phyloP scores from a whole-genome alignment of 2,888 invertebrate species.

The Lepidocyrtinus sp. region DNA sequence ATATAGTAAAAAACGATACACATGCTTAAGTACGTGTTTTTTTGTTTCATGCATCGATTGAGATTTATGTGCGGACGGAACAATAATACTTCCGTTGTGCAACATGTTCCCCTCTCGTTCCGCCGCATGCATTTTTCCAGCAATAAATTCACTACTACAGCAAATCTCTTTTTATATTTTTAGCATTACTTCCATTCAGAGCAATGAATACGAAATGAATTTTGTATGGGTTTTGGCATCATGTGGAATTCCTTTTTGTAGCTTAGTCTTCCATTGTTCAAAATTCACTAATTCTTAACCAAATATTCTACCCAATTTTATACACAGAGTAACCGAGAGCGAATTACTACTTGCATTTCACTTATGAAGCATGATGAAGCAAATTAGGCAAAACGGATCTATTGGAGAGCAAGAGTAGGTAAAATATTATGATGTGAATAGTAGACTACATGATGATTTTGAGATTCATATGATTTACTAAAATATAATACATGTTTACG shows the following conservation, averaged over 20 bases:
- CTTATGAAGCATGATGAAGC: too few relatives aligned
- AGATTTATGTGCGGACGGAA: conserved; percentile 35
- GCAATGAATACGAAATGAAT: background rate
- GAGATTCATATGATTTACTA: too few relatives aligned
- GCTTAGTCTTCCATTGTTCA: background rate
- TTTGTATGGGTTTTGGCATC: conserved; percentile 22
- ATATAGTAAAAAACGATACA: background rate
- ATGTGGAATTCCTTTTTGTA: conserved; percentile 44
- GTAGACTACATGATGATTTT: too few relatives aligned
- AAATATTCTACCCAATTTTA: too few relatives aligned
- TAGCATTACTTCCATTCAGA: background rate
- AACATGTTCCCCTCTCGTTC: conserved; percentile 7
- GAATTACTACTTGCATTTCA: too few relatives aligned
- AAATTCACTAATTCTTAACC: too few relatives aligned
- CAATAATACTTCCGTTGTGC: conserved; percentile 44
- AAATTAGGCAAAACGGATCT: too few relatives aligned
- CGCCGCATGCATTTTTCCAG: background rate
- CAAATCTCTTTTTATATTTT: conserved; percentile 8
- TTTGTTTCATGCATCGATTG: conserved; percentile 46
- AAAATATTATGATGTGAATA: too few relatives aligned
- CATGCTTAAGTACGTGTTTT: conserved; percentile 14
- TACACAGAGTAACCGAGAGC: too few relatives aligned
- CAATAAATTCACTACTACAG: background rate
- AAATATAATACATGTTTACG: too few relatives aligned
- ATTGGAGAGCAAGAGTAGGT: too few relatives aligned